A percentile compares a stretch with the other conserved stretches of the same genome.
phyloP scores from a whole-genome alignment of 2,797 vertebrate species.

The Vipera ursinii region DNA sequence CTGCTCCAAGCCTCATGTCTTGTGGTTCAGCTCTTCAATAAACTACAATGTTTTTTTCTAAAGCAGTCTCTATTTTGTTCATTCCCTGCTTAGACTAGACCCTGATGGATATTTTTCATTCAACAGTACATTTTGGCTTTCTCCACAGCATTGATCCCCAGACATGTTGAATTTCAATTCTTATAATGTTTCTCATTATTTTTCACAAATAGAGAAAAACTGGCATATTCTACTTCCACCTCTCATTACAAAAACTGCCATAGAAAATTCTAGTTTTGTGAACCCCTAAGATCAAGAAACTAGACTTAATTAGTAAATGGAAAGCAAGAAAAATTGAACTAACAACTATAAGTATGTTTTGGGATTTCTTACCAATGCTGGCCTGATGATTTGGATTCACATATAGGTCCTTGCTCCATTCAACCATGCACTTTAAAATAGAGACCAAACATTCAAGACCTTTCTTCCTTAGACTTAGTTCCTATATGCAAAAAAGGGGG shows the following conservation, averaged over 20 bases:
- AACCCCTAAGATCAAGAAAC: neutral
- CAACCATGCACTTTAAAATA: conserved; percentile 97
- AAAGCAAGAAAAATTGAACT: neutral
- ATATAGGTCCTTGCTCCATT: conserved; percentile 98
- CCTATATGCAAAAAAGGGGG: conserved; percentile 69
- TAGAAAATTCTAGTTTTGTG: neutral
- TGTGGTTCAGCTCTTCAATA: too few species aligned
- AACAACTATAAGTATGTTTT: neutral
- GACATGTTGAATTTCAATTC: neutral
- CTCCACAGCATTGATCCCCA: neutral
- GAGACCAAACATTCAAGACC: conserved; percentile 96
- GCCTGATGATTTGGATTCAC: conserved; percentile 95
- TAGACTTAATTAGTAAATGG: neutral
- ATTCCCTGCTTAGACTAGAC: too few species aligned
- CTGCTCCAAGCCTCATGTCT: too few species aligned
- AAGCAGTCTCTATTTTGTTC: too few species aligned
- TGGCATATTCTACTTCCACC: neutral
- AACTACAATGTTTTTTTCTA: too few species aligned
- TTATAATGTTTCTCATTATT: neutral
- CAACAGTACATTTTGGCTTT: neutral
- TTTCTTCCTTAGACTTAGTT: conserved; percentile 94
- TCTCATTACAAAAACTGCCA: neutral
- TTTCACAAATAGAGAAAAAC: neutral
- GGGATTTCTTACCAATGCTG: conserved; percentile 82
- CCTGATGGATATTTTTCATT: too few species aligned